phyloP scores from a whole-genome alignment of 2,888 invertebrate species.

The Lasius fuliginosus region DNA sequence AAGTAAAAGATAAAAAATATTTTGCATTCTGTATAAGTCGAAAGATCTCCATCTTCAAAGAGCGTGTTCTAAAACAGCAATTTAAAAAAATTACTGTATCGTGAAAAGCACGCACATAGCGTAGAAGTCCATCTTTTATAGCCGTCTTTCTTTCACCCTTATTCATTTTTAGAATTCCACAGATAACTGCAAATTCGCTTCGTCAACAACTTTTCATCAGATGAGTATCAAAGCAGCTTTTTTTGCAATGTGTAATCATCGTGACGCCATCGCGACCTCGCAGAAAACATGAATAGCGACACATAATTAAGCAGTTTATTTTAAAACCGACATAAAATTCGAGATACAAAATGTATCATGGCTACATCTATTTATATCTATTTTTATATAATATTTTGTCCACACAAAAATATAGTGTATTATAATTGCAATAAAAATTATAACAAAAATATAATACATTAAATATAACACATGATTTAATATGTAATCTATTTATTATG shows the following conservation, averaged over 20 bases:
- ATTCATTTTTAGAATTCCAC: constrained; percentile 32
- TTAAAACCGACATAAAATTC: constrained; percentile 1
- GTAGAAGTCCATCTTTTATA: background rate
- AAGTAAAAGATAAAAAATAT: background rate
- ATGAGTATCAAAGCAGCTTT: constrained; percentile 31
- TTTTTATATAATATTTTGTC: background rate
- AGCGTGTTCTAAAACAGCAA: constrained; percentile 17
- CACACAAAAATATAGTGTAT: background rate
- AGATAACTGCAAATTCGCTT: constrained; percentile 24
- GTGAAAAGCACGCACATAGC: background rate
- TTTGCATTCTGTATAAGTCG: background rate
- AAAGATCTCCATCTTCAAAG: background rate
- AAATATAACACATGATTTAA: background rate
- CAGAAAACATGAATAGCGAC: constrained; percentile 7
- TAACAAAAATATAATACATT: background rate
- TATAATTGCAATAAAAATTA: background rate
- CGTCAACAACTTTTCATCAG: constrained; percentile 45
- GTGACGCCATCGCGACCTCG: constrained; percentile 14
- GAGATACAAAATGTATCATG: background rate
- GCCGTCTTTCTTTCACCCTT: background rate
- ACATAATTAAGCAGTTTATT: constrained; percentile 44
- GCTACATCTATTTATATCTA: background rate
- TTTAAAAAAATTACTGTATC: constrained; percentile 35
- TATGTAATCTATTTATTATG: background rate
- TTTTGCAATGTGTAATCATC: constrained; percentile 27